These are phyloP conservation scores for Lipophrys pholis DNA, from an alignment of 2,113 vertebrate genomes.

Conservation along the genomic window DNA sequence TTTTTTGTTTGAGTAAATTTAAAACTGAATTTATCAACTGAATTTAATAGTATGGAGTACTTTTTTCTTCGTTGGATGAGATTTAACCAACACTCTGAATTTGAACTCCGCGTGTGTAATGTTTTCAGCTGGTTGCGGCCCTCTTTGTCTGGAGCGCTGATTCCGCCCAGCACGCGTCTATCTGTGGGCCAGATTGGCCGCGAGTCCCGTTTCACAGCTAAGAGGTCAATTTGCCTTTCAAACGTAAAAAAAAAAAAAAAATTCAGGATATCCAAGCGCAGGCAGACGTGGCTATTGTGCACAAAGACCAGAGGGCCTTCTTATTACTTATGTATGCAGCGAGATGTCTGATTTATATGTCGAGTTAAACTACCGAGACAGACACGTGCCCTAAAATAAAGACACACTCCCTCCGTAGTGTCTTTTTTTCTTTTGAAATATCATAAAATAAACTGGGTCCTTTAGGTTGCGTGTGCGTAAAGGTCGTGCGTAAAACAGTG, in stretches of 20 bases:
- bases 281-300: slow-evolving; percentile 82
- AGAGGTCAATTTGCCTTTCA: slow-evolving; percentile 95
- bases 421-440: slow-evolving; percentile 56
- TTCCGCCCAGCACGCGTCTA: slow-evolving; percentile 88
- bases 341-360: slow-evolving; percentile 88
- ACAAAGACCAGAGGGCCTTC: slow-evolving; percentile 85
- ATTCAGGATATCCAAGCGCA: slow-evolving; percentile 78
- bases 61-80: too few species aligned
- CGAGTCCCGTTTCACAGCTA: slow-evolving; percentile 86
- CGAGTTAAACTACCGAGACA: slow-evolving; percentile 83
- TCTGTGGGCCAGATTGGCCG: slow-evolving; percentile 89
- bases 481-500: slow-evolving; percentile 43
- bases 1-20: too few species aligned
- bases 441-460: slow-evolving; percentile 38
- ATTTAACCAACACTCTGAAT: too few species aligned
- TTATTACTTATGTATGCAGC: slow-evolving; percentile 88
- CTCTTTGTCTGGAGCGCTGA: slow-evolving; percentile 80
- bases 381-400: slow-evolving; percentile 84
- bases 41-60: too few species aligned
- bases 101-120: too few species aligned
- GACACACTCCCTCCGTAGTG: slow-evolving; percentile 40
- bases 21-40: too few species aligned
- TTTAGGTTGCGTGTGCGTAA: slow-evolving; percentile 18
- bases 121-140: slow-evolving; percentile 42
- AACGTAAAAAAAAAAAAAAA: slow-evolving; percentile 76